Evolutionary conservation across 2,888 invertebrate genomes (phyloP), one percentile per base, ranked within the genome.

Genomic region (Amphipoea oculea): DNA sequence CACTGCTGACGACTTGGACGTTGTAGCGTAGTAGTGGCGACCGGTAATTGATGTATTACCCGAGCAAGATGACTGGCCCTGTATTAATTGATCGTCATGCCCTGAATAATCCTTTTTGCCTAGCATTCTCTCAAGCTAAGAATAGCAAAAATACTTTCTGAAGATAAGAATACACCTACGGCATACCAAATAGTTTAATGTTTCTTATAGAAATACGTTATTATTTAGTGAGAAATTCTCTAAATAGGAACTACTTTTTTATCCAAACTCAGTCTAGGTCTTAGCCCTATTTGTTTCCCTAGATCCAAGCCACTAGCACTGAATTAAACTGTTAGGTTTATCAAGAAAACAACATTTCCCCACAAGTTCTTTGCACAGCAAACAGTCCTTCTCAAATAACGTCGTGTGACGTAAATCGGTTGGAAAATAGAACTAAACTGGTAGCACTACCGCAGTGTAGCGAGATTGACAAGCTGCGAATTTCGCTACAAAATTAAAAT

Each of bases 401-500:
- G 60, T 65, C 45, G 80, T 83, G 70, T 72, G 71, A 87, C 63
- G 62, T 77, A 76, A 77, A 86, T 80, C 81, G 66, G 66, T 77
- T 68, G 70, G 66, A 84, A 77, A 86, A 78, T 71, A 70, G 70
- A 74, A 81, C 42, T 23, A 67, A 78, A 48, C 60, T 77, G 17
- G 23, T 75, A 48, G 36, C 23, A 68, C n/a, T 51, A 63, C 68
- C 66, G 40, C n/a, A 73, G 66, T 57, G 67, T 63, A 66, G 7
- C 57, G 14, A 76, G 70, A 73, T 73, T 68, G 74, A 76, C 78
- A 69, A 71, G n/a, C 70, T 66, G 69, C 63, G 78, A 82, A 57
- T 78, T 83, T 72, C 66, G 29, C 51, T 78, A 83, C 79, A 81
- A 85, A 90, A 91, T 90, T 89, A 86, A 89, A 90, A 89, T 79